Evolutionary conservation across 2,797 vertebrate genomes (phyloP).

Genomic region (Bryconaethiops microstoma): DNA sequence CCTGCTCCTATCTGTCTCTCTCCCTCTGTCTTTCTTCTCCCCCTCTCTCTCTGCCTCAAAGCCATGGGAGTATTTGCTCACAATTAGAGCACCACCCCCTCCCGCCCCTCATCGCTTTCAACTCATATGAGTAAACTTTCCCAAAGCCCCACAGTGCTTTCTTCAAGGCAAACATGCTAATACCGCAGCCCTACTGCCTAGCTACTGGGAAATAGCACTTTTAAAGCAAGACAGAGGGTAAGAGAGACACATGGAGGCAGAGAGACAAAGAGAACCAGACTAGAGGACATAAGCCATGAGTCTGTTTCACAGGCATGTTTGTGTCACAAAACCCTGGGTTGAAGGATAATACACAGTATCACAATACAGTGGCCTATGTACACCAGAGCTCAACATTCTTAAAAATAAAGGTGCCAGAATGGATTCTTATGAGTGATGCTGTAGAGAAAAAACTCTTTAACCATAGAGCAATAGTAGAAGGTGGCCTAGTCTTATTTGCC

Average conservation of each 20-base stretch:
- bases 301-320: conserved; percentile 46
- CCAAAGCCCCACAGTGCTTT: conserved; percentile 64
- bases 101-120: conserved; percentile 57
- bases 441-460: neutral
- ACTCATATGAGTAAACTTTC: conserved; percentile 65
- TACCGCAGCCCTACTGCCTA: conserved; percentile 56
- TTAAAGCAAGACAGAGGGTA: conserved; percentile 31
- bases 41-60: conserved; percentile 54
- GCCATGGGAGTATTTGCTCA: conserved; percentile 62
- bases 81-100: conserved; percentile 56
- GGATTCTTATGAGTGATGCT: neutral
- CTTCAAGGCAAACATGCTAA: conserved; percentile 63
- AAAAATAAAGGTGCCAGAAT: neutral
- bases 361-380: conserved; percentile 15
- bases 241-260: conserved; percentile 20
- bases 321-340: conserved; percentile 23
- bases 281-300: conserved; percentile 49
- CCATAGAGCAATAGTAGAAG: too few species aligned
- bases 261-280: conserved; percentile 21
- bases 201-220: conserved; percentile 63
- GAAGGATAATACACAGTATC: conserved; percentile 35
- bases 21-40: conserved; percentile 17
- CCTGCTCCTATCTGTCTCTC: conserved; percentile 45
- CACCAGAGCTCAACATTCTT: neutral
- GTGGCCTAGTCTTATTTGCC: too few species aligned